phyloP scores from a whole-genome alignment of 23 tunicate genomes.

The Ascidia mentula region DNA sequence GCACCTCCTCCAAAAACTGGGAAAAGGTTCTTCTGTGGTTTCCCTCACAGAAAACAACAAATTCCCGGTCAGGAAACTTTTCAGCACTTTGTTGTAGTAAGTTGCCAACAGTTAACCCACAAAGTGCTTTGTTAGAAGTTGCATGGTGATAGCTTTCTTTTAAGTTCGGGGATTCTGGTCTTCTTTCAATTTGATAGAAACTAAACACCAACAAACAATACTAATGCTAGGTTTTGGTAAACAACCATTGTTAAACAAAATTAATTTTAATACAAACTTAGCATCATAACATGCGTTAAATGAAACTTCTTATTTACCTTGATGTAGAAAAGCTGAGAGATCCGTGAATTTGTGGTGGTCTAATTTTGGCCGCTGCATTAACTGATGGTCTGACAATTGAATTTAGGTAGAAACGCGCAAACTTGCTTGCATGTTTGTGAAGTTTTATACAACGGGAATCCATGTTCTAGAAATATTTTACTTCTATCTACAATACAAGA shows the following conservation, averaged over 20 bases:
- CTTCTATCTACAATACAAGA: no score
- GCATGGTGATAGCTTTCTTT: slow-evolving; percentile 42
- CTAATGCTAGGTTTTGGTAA: not conserved
- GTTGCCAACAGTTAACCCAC: slow-evolving; percentile 47
- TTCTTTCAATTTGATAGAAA: not conserved
- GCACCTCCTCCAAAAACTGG: slow-evolving; percentile 71
- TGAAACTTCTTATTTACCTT: not conserved
- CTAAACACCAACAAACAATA: not conserved
- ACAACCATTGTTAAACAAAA: not conserved
- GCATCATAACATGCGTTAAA: not conserved
- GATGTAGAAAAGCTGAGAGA: not conserved
- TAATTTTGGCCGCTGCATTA: not conserved
- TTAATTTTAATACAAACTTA: not conserved
- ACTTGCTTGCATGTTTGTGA: not conserved
- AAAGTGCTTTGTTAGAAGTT: slow-evolving; percentile 10
- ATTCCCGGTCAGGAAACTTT: slow-evolving; percentile 76
- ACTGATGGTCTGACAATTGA: not conserved
- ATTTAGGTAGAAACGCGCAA: not conserved
- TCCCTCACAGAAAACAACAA: slow-evolving; percentile 81
- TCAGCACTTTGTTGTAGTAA: slow-evolving; percentile 61
- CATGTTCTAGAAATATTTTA: not conserved
- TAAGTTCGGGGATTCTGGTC: slow-evolving; percentile 10
- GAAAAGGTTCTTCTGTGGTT: slow-evolving; percentile 58
- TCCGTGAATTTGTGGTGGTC: not conserved
- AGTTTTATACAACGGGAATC: not conserved